A percentile compares a stretch with the other conserved stretches of the same genome.
These are phyloP conservation scores for Aphelenchoides fujianensis DNA, from an alignment of 1,140 invertebrate species.

Conservation along the genomic window DNA sequence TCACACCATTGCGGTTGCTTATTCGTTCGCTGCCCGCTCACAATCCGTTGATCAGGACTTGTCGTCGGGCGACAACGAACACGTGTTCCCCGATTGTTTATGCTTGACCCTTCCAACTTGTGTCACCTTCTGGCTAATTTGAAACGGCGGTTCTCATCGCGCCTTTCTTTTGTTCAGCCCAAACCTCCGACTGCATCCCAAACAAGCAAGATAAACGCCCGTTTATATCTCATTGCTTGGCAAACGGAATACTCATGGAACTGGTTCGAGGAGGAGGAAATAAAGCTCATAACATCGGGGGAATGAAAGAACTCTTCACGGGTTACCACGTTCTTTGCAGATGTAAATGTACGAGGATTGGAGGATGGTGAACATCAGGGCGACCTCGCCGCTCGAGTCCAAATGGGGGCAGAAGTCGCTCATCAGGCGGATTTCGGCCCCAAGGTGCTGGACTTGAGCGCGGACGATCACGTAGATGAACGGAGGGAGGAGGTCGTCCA, in stretches of 20 bases:
- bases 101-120: not conserved
- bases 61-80: no score
- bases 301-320: conserved; percentile 26
- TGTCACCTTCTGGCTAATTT: no score
- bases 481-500: conserved; percentile 80
- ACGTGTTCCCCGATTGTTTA: conserved; percentile 3
- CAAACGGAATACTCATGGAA: no score
- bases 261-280: not conserved
- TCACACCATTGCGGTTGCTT: no score
- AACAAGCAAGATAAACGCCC: no score
- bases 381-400: conserved; percentile 74
- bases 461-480: conserved; percentile 80
- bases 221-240: conserved; percentile 9
- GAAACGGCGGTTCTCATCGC: no score
- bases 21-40: no score
- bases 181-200: no score
- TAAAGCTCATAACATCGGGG: not conserved
- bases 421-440: conserved; percentile 79
- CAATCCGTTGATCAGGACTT: no score
- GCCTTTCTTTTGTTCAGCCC: no score
- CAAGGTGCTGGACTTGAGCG: conserved; percentile 75
- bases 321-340: conserved; percentile 42
- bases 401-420: conserved; percentile 77
- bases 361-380: conserved; percentile 79
- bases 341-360: conserved; percentile 66